Evolutionary conservation across 1,140 invertebrate genomes (phyloP), one percentile per base, ranked within the genome.

Genomic region (Ectropis grisescens): DNA sequence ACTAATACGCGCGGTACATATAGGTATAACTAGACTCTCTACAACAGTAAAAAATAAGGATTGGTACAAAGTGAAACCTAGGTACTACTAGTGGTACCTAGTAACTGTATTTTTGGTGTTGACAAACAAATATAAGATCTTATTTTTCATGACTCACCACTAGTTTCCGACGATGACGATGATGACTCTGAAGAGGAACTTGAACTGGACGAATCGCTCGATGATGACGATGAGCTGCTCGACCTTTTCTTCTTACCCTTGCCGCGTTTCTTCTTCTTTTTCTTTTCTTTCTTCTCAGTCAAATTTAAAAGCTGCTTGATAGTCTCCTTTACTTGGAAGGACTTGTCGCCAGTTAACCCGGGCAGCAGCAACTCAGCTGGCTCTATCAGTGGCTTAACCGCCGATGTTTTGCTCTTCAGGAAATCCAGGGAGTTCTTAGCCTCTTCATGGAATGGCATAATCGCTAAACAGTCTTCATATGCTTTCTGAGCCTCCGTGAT

Each of bases 391-490:
- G 83, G 85, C 47, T 86, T 87, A 2, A 48, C 49, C 7, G 59
- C 79, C 24, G 81, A 81, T 2, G 85, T 85, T 61, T 91, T 91
- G 22, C 85, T 86, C 52, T 91, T 91, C 11, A 92, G 83, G 44
- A 90, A 92, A 32, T 93, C 90, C 33, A 94, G 84, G 0, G 91
- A 93, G 55, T 90, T 91, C 41, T 90, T 87, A 0, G 93, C 93
- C 68, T 95, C 93, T 52, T 93, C 91, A 71, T 95, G 93, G 57
- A 89, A 90, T 0, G 93, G 92, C 47, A 91, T 89, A 11, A 95
- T 88, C 7, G 86, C 85, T 10, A 95, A 71, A 61, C 92, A 94
- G 57, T 91, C 91, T 56, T 91, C 90, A 53, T 95, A 96, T 0
- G 90, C 89, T 43, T 92, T 92, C 11, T 91, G 84, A 2, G 93